phyloP scores from a whole-genome alignment of 2,888 invertebrate genomes.

The Zonitis immaculata region DNA sequence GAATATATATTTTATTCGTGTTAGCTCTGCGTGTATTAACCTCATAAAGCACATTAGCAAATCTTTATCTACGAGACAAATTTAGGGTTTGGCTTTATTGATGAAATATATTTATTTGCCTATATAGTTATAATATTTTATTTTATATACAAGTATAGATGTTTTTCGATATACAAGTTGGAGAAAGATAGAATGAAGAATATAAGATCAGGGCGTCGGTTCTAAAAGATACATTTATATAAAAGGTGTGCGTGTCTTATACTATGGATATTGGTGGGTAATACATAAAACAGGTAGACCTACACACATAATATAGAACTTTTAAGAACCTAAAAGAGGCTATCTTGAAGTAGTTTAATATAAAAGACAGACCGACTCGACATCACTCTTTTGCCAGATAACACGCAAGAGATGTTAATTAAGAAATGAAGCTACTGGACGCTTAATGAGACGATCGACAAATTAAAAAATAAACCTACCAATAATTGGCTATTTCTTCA shows the following conservation, averaged over 20 bases:
- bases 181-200: not conserved
- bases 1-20: not conserved
- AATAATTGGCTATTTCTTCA: not conserved
- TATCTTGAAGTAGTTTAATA: constrained; percentile 35
- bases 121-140: not conserved
- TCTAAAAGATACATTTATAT: constrained; percentile 26
- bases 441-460: constrained; percentile 44
- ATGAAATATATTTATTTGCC: constrained; percentile 12
- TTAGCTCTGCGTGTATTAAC: not conserved
- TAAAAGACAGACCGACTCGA: constrained; percentile 39
- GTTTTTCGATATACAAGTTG: not conserved
- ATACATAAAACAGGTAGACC: constrained; percentile 43
- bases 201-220: constrained; percentile 14
- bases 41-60: constrained; percentile 1
- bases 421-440: constrained; percentile 48
- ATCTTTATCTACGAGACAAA: constrained; percentile 15
- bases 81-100: constrained; percentile 25
- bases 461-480: constrained; percentile 37
- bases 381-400: constrained; percentile 41
- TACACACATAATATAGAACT: constrained; percentile 40
- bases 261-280: constrained; percentile 13
- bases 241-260: constrained; percentile 42
- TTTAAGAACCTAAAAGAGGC: constrained; percentile 40
- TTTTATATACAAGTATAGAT: not conserved
- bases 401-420: constrained; percentile 48